Evolutionary conservation across 2,113 vertebrate species (phyloP), one percentile per base, ranked within the genome.

Genomic region (Brachypteracias leptosomus): DNA sequence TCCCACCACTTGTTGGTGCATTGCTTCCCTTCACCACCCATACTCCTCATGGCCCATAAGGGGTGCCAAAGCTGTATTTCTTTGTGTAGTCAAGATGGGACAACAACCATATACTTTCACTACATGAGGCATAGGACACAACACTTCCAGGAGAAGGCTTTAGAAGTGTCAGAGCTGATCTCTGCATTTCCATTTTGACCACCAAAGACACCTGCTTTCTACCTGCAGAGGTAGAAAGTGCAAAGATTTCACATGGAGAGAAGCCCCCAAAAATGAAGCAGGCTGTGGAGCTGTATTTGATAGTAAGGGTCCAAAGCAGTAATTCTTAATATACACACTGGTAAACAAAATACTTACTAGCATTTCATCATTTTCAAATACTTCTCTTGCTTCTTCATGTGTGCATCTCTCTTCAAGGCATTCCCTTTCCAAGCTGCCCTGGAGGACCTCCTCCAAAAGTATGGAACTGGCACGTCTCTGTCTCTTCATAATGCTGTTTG

Each of bases 381-480:
- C 97, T 94, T 99, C 99, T 59, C 99, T 97, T 10, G 99, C 99
- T 91, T 99, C 99, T 89, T 99, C 99, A 4, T 96, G 98, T 7
- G 35, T 95, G 55, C 99, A 99, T 26, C 25, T 70, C 94, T 99
- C 99, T 94, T 99, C 99, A 0, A 96, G 78, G 46, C 99, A 99
- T 91, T 99, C 99, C 33, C 97, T 97, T 97, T 99, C 99, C 96
- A 99, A 97, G 96, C 98, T 98, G 9, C 99, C 99, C 94, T 98
- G 85, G 10, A 98, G 90, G 26, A 99, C 16, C 94, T 99, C 99
- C 88, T 99, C 99, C 74, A 99, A 3, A 31, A 99, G 62, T 0
- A 98, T 97, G 36, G 46, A 54, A 75, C 98, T 98, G 16, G 97
- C 99, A 29, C 99, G 98, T 65, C 96, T 98, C 68, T 98, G 88